Conservation (phyloP, 2,113 vertebrate genomes). For the Atherinomorus stipes region DNA sequence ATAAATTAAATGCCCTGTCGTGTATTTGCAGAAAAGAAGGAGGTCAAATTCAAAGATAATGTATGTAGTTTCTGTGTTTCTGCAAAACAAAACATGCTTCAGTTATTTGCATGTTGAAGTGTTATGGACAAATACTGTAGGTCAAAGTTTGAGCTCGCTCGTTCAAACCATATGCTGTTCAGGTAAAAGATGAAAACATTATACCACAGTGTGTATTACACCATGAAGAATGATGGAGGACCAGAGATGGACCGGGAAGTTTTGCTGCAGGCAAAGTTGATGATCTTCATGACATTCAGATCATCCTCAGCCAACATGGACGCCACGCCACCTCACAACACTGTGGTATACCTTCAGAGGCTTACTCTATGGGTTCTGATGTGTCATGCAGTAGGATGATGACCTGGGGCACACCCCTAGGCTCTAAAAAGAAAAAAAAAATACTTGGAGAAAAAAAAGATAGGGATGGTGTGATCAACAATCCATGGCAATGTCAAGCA, state of each 20-base stretch:
- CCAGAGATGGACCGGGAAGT: background rate
- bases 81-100: background rate
- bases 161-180: background rate
- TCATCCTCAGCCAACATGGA: background rate
- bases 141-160: background rate
- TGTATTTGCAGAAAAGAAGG: conserved; percentile 30
- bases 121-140: too few relatives aligned
- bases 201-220: background rate
- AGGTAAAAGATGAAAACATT: too few relatives aligned
- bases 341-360: background rate
- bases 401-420: background rate
- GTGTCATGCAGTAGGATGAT: background rate
- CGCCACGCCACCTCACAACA: background rate
- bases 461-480: background rate
- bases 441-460: background rate
- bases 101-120: too few relatives aligned
- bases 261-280: conserved; percentile 13
- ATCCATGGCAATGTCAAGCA: background rate
- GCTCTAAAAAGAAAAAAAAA: background rate
- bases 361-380: background rate
- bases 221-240: background rate
- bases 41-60: conserved; percentile 24
- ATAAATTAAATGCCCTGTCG: conserved; percentile 21
- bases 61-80: background rate
- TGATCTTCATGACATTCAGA: background rate